These are phyloP conservation scores for Syngnathus acus DNA, from an alignment of 2,797 vertebrate species.

Conservation along the genomic window DNA sequence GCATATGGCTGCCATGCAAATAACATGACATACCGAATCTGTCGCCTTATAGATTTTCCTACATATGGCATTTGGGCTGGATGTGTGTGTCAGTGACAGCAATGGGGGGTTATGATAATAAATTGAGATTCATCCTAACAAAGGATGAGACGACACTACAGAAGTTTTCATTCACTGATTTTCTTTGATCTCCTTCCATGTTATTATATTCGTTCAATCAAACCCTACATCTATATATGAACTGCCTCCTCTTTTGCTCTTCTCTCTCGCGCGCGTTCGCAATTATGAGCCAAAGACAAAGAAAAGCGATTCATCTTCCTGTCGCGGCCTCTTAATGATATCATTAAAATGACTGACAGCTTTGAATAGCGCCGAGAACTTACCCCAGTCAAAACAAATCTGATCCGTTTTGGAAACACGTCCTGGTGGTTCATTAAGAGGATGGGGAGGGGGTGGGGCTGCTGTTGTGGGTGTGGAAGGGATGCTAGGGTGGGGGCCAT, in stretches of 20 bases:
- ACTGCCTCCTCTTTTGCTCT: slow-evolving; percentile 49
- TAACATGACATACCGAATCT: slow-evolving; percentile 55
- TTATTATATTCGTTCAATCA: slow-evolving; percentile 72
- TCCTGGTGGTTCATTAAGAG: slow-evolving; percentile 62
- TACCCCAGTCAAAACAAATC: slow-evolving; percentile 71
- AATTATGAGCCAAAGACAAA: slow-evolving; percentile 76
- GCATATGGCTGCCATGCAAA: slow-evolving; percentile 57
- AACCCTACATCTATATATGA: slow-evolving; percentile 68
- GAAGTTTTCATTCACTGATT: slow-evolving; percentile 57
- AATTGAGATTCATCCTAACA: slow-evolving; percentile 58
- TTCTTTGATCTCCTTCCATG: slow-evolving; percentile 56
- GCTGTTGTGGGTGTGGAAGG: slow-evolving; percentile 32
- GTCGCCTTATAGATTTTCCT: slow-evolving; percentile 57
- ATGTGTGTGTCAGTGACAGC: slow-evolving; percentile 4
- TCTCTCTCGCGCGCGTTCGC: slow-evolving; percentile 48
- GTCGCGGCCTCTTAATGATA: slow-evolving; percentile 70
- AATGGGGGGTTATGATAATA: slow-evolving; percentile 36
- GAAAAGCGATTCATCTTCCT: slow-evolving; percentile 73
- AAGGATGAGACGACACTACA: slow-evolving; percentile 47
- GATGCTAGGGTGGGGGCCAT: slow-evolving; percentile 17
- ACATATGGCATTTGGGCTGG: slow-evolving; percentile 46
- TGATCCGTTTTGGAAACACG: slow-evolving; percentile 70
- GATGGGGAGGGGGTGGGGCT: slow-evolving; percentile 44
- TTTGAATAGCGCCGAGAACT: slow-evolving; percentile 64
- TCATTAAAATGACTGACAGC: slow-evolving; percentile 80